These are phyloP conservation scores for Conistra vaccinii DNA, from an alignment of 2,888 invertebrate species.

Conservation along the genomic window DNA sequence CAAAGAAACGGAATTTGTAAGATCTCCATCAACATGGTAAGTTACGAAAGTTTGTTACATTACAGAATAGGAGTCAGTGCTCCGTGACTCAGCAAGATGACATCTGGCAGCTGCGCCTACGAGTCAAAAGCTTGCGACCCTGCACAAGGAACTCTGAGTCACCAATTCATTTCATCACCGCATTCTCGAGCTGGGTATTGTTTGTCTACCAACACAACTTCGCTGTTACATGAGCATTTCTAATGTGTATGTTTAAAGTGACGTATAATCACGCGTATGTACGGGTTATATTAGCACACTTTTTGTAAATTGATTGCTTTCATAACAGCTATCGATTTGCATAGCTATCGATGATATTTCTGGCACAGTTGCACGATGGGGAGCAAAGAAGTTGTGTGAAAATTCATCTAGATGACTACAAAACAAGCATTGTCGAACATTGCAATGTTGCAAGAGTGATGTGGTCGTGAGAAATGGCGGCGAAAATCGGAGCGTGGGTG, in stretches of 20 bases:
- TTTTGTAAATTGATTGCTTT: conserved; percentile 69
- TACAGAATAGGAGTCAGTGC: conserved; percentile 76
- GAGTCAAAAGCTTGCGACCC: conserved; percentile 69
- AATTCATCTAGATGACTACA: conserved; percentile 75
- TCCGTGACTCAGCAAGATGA: conserved; percentile 85
- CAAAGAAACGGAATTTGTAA: conserved; percentile 72
- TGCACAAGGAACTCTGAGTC: conserved; percentile 82
- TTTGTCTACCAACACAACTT: conserved; percentile 64
- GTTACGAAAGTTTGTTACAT: conserved; percentile 76
- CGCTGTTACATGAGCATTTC: conserved; percentile 69
- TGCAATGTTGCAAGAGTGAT: conserved; percentile 80
- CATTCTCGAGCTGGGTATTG: conserved; percentile 75
- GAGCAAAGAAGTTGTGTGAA: conserved; percentile 82
- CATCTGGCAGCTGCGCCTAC: conserved; percentile 83
- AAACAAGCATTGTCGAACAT: conserved; percentile 78
- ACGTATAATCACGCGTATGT: conserved; percentile 68
- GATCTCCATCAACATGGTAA: conserved; percentile 67
- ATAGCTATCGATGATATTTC: conserved; percentile 77
- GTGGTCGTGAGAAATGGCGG: conserved; percentile 84
- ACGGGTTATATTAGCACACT: conserved; percentile 57
- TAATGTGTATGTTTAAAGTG: conserved; percentile 67
- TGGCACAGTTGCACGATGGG: conserved; percentile 70
- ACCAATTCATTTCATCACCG: conserved; percentile 81
- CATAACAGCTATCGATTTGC: conserved; percentile 78
- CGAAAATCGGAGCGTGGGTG: conserved; percentile 88